These are phyloP conservation scores for Drosophila antonietae DNA, from an alignment of 2,888 invertebrate genomes.

Conservation along the genomic window DNA sequence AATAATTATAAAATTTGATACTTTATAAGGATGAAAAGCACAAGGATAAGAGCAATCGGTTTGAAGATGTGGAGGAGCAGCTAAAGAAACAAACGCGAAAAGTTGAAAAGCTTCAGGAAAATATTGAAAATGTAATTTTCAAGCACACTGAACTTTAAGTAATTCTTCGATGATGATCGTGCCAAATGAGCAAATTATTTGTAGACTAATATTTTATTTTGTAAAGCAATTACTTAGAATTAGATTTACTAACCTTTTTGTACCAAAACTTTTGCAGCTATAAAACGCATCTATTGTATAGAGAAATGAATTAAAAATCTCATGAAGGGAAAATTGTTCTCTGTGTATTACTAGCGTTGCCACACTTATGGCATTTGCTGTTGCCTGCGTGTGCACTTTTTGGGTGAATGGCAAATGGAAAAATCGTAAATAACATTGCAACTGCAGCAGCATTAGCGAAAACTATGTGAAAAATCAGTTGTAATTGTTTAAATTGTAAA, in stretches of 20 bases:
- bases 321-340: constrained; percentile 28
- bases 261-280: constrained; percentile 48
- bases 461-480: constrained; percentile 48
- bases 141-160: constrained; percentile 91
- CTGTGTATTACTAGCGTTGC: constrained; percentile 39
- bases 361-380: constrained; percentile 17
- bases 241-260: constrained; percentile 27
- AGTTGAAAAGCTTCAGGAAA: constrained; percentile 93
- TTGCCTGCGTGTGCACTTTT: constrained; percentile 50
- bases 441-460: constrained; percentile 45
- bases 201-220: constrained; percentile 37
- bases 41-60: constrained; percentile 88
- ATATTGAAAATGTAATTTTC: constrained; percentile 91
- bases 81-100: constrained; percentile 94
- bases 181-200: constrained; percentile 65
- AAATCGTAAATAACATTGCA: constrained; percentile 63
- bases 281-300: constrained; percentile 21
- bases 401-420: constrained; percentile 49
- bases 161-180: constrained; percentile 11
- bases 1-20: not conserved
- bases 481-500: constrained; percentile 39
- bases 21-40: constrained; percentile 85
- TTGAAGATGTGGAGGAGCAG: constrained; percentile 89
- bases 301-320: constrained; percentile 31
- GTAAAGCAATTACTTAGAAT: constrained; percentile 33